Conservation (phyloP, 2,797 vertebrate genomes). For the Poecilia gillii region DNA sequence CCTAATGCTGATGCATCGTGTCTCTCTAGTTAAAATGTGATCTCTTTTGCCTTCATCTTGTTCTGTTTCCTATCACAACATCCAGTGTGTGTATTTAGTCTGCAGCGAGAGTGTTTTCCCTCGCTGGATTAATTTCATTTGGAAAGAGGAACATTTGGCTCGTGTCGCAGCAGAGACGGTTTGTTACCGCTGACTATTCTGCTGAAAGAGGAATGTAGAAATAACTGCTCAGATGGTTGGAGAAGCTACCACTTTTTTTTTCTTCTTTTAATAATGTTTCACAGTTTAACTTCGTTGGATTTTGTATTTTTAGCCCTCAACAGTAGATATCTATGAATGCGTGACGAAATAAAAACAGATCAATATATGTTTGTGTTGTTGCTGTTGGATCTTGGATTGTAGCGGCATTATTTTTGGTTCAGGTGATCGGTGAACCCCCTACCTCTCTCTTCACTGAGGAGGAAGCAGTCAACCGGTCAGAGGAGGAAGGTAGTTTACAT, state of each 20-base stretch:
- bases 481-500: constrained; percentile 53
- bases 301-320: background rate
- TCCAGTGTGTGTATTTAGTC: background rate
- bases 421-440: constrained; percentile 37
- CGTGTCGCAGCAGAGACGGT: constrained; percentile 20
- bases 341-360: background rate
- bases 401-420: background rate
- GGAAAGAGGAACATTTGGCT: constrained; percentile 32
- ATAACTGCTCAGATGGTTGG: constrained; percentile 18
- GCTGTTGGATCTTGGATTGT: background rate
- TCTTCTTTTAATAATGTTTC: background rate
- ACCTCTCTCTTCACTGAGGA: constrained; percentile 28
- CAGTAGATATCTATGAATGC: background rate
- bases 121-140: constrained; percentile 46
- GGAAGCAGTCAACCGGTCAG: constrained; percentile 48
- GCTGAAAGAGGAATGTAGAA: constrained; percentile 13
- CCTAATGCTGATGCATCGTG: background rate
- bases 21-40: background rate
- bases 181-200: background rate
- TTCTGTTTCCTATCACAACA: background rate
- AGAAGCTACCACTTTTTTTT: constrained; percentile 1
- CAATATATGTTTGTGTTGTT: too few species aligned
- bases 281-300: background rate
- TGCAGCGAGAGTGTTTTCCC: constrained; percentile 30
- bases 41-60: background rate